Evolutionary conservation across 2,888 invertebrate genomes (phyloP).

Genomic region (Ophion costatus): DNA sequence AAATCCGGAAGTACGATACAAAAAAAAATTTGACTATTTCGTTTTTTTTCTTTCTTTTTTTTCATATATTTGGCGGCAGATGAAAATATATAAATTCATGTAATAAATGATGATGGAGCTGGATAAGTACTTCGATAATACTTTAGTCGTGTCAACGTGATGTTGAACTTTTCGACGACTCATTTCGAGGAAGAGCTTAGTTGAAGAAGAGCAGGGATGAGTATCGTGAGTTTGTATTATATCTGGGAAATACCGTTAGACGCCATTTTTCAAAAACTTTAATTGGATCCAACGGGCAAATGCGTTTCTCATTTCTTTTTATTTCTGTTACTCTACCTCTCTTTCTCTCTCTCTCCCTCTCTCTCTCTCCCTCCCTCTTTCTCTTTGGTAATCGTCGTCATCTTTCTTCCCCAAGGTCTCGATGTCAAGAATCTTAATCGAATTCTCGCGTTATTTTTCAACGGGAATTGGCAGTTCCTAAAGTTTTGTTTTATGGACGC

Average conservation of each 20-base stretch:
- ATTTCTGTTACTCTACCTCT: background rate
- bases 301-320: slow-evolving; percentile 44
- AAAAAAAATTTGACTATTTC: no score
- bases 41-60: no score
- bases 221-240: slow-evolving; percentile 9
- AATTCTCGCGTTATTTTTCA: slow-evolving; percentile 59
- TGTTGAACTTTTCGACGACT: no score
- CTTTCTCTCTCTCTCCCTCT: background rate
- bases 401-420: slow-evolving; percentile 12
- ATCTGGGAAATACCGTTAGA: slow-evolving; percentile 55
- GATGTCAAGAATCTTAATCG: slow-evolving; percentile 58
- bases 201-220: background rate
- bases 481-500: slow-evolving; percentile 25
- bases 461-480: slow-evolving; percentile 30
- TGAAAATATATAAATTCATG: no score
- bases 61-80: no score
- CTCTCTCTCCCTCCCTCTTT: background rate
- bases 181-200: no score
- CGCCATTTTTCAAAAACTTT: slow-evolving; percentile 66
- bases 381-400: slow-evolving; percentile 1
- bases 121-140: no score
- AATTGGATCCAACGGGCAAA: slow-evolving; percentile 59
- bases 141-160: no score
- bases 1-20: no score
- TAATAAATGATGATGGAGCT: no score